Percentiles rank a stretch among this genome's conserved stretches.
Conservation (phyloP, 2,797 vertebrate genomes). For the Enteromius unitaeniatus region DNA sequence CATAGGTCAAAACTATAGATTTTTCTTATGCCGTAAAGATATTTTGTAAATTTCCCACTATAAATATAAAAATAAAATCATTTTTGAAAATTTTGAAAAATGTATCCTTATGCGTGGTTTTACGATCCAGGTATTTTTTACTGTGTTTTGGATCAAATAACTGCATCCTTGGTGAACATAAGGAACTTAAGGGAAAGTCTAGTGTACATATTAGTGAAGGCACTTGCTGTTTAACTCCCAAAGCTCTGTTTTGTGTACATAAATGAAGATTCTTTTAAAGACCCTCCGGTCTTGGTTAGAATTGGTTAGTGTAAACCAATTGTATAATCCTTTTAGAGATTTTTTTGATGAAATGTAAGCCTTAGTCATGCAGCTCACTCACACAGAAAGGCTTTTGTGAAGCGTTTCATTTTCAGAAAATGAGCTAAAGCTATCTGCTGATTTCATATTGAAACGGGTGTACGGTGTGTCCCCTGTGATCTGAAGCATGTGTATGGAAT, state of each 20-base stretch:
- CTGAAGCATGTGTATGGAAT: background rate
- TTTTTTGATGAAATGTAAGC: background rate
- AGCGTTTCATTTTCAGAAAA: background rate
- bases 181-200: no score
- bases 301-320: slow-evolving; percentile 7
- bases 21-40: no score
- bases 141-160: background rate
- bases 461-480: background rate
- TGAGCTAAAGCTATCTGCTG: background rate
- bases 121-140: background rate
- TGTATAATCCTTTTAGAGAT: slow-evolving; percentile 43
- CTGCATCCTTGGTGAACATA: background rate
- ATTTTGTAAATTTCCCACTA: no score
- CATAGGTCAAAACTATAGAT: no score
- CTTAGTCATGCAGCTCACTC: slow-evolving; percentile 9
- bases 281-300: no score
- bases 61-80: no score
- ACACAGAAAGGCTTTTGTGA: background rate
- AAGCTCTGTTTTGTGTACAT: background rate
- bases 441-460: background rate
- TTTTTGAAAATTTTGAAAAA: no score
- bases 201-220: background rate
- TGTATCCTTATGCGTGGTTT: no score
- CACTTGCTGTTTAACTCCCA: background rate
- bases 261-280: background rate